phyloP scores from a whole-genome alignment of 2,888 invertebrate species.

The Resseliella maxima region DNA sequence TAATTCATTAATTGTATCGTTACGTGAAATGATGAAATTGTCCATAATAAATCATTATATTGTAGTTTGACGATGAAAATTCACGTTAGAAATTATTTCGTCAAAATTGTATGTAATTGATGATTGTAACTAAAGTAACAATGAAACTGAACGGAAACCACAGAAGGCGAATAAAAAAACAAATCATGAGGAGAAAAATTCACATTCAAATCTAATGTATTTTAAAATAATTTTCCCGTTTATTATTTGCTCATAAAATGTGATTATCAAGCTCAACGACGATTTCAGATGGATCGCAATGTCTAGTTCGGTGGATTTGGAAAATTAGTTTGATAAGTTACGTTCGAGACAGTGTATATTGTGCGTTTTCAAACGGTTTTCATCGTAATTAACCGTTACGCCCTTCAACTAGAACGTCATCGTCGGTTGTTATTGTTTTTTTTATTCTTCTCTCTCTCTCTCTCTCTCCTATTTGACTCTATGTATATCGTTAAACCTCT shows the following conservation, averaged over 20 bases:
- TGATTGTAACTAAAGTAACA: not conserved
- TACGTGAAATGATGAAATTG: not conserved
- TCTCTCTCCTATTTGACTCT: too few relatives aligned
- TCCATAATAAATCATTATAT: not conserved
- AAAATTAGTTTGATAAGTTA: not conserved
- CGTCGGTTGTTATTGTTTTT: not conserved
- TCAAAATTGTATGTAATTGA: not conserved
- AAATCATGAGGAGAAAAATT: not conserved
- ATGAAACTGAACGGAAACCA: too few relatives aligned
- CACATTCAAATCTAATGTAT: too few relatives aligned
- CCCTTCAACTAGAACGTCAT: not conserved
- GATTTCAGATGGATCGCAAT: too few relatives aligned
- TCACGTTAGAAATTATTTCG: not conserved
- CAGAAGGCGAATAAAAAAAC: not conserved
- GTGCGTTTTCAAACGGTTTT: conserved; percentile 34
- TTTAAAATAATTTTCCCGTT: not conserved
- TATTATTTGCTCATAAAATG: too few relatives aligned
- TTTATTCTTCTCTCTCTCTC: not conserved
- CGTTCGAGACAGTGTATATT: not conserved
- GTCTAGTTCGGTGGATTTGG: not conserved
- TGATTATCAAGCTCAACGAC: too few relatives aligned
- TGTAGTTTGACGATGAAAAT: not conserved
- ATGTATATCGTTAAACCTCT: not conserved
- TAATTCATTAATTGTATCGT: not conserved
- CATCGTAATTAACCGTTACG: conserved; percentile 24